These are phyloP conservation scores for Carassius gibelio DNA, from an alignment of 2,113 vertebrate genomes.

Conservation along the genomic window DNA sequence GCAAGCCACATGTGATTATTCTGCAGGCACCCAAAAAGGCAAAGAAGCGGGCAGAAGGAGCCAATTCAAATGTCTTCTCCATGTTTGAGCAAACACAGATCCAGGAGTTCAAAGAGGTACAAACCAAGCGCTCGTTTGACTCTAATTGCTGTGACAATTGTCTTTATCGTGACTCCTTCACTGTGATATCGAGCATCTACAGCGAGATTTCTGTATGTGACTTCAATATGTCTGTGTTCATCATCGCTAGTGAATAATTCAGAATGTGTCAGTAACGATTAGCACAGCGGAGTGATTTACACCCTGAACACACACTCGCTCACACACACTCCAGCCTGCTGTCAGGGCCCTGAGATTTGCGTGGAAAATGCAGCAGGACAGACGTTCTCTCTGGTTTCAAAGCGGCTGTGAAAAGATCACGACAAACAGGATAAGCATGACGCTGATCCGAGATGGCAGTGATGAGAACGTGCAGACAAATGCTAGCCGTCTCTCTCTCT, in stretches of 20 bases:
- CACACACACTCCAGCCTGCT: conserved; percentile 32
- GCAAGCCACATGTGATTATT: neutral
- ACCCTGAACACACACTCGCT: conserved; percentile 37
- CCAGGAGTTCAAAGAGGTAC: conserved; percentile 94
- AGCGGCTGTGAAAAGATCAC: conserved; percentile 48
- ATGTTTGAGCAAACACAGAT: conserved; percentile 95
- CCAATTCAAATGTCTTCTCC: conserved; percentile 91
- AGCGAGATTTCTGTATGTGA: conserved; percentile 7
- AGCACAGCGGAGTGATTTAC: conserved; percentile 42
- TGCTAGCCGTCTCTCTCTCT: neutral
- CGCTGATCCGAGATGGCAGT: conserved; percentile 47
- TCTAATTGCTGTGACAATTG: conserved; percentile 1
- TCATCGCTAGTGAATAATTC: conserved; percentile 44
- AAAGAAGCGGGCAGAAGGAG: conserved; percentile 86
- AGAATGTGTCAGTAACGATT: conserved; percentile 54
- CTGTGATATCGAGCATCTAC: conserved; percentile 20
- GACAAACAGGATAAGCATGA: conserved; percentile 56
- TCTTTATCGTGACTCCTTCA: too few relatives aligned
- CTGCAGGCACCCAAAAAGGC: conserved; percentile 88
- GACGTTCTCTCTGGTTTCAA: conserved; percentile 38
- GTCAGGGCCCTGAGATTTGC: conserved; percentile 35
- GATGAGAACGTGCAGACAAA: conserved; percentile 29
- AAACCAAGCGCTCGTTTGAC: conserved; percentile 35
- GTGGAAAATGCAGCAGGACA: conserved; percentile 56
- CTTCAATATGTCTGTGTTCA: conserved; percentile 19